Conservation (phyloP, 2,888 invertebrate species). For the Gymnocheta viridis region DNA sequence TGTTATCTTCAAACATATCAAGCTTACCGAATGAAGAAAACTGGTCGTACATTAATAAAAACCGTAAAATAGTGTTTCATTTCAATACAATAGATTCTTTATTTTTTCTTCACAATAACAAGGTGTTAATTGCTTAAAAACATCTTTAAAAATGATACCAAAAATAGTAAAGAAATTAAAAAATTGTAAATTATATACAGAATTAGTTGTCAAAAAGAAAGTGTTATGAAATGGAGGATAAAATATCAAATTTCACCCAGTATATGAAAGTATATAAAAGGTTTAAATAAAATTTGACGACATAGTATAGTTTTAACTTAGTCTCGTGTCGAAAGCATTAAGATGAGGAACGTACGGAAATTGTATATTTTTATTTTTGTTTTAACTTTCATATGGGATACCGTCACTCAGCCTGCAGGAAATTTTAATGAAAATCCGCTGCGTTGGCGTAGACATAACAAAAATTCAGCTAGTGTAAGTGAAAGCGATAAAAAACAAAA, state of each 20-base stretch:
- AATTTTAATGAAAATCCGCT: neutral
- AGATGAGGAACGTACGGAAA: slow-evolving; percentile 53
- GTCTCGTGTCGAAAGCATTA: slow-evolving; percentile 42
- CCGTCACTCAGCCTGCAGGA: neutral
- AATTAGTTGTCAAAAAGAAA: slow-evolving; percentile 57
- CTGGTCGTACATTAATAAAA: neutral
- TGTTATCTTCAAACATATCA: too few relatives aligned
- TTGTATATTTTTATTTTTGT: slow-evolving; percentile 9
- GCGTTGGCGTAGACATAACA: slow-evolving; percentile 8
- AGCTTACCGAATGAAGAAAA: too few relatives aligned
- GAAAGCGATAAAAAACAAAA: slow-evolving; percentile 44
- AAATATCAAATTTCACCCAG: slow-evolving; percentile 47
- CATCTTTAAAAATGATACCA: slow-evolving; percentile 70
- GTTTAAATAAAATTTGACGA: slow-evolving; percentile 45
- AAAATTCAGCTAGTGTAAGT: slow-evolving; percentile 5
- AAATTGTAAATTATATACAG: slow-evolving; percentile 20
- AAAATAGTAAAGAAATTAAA: neutral
- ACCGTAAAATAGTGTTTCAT: too few relatives aligned
- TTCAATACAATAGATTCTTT: slow-evolving; percentile 76
- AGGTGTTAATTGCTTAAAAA: slow-evolving; percentile 79
- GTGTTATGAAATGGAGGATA: slow-evolving; percentile 49
- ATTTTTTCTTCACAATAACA: slow-evolving; percentile 75
- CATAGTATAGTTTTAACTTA: slow-evolving; percentile 27
- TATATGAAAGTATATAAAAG: neutral
- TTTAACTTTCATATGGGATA: neutral